Conservation (phyloP, 2,888 invertebrate genomes). For the Zhuqinia jingwanae region DNA sequence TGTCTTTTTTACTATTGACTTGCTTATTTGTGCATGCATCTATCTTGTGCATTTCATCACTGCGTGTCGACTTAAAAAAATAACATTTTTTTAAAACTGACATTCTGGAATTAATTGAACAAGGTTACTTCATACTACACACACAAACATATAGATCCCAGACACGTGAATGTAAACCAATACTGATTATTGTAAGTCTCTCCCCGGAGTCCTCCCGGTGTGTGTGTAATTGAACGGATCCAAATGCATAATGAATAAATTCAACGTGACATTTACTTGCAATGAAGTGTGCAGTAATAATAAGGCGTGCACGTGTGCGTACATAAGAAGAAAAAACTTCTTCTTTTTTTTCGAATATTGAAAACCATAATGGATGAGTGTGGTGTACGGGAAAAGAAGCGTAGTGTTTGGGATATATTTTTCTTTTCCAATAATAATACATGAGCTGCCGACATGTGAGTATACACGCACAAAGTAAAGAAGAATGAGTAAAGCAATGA, state of each 20-base stretch:
- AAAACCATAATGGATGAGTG: too few relatives aligned
- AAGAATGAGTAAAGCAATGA: conserved; percentile 19
- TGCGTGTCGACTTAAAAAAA: background rate
- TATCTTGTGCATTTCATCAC: background rate
- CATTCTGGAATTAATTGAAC: too few relatives aligned
- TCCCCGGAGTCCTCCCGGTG: background rate
- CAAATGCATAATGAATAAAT: conserved; percentile 42
- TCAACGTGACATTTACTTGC: conserved; percentile 38
- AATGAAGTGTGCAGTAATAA: conserved; percentile 18
- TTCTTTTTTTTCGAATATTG: too few relatives aligned
- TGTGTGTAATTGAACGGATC: conserved; percentile 29
- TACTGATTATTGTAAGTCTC: background rate
- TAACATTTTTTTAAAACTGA: background rate
- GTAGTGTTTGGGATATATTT: too few relatives aligned
- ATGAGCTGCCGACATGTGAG: background rate
- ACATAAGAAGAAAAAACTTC: background rate
- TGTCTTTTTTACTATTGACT: background rate
- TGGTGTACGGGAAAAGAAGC: too few relatives aligned
- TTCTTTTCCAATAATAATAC: background rate
- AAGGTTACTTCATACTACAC: background rate
- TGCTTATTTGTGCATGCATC: background rate
- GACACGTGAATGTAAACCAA: background rate
- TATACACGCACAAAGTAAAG: background rate
- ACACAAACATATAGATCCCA: background rate
- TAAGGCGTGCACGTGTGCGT: conserved; percentile 9